Evolutionary conservation across 2,113 vertebrate genomes (phyloP).

Genomic region (Zapornia atra): DNA sequence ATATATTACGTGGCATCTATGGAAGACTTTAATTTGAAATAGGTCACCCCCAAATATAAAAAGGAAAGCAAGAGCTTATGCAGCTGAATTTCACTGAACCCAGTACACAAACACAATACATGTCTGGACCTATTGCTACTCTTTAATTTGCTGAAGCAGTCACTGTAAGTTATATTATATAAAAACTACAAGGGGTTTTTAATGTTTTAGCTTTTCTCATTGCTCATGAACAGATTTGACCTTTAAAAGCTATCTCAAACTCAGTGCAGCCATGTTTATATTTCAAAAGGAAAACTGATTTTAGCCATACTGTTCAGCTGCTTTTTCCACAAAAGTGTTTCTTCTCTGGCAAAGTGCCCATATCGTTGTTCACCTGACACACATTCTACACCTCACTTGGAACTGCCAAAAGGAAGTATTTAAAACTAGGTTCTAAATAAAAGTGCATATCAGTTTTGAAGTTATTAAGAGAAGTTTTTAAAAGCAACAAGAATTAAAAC

Average conservation of each 20-base stretch:
- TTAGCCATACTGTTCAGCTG: neutral
- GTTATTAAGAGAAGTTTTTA: neutral
- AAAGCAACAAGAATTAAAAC: neutral
- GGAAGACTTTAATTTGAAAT: neutral
- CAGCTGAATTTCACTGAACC: neutral
- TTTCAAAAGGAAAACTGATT: neutral
- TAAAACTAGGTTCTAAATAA: neutral
- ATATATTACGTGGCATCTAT: neutral
- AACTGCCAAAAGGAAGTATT: neutral
- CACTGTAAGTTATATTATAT: neutral
- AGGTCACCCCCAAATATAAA: neutral
- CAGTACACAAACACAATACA: neutral
- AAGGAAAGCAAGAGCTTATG: neutral
- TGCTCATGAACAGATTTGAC: neutral
- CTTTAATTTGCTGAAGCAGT: neutral
- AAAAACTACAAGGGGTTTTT: neutral
- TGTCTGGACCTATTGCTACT: neutral
- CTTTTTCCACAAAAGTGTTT: neutral
- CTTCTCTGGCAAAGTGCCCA: neutral
- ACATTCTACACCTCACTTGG: neutral
- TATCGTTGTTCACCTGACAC: neutral
- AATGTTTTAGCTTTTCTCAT: neutral
- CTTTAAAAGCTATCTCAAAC: neutral
- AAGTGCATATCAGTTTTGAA: neutral
- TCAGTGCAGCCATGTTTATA: neutral